Base-by-base conservation (phyloP, 1,140 invertebrate genomes). In the Aplysia californica region DNA sequence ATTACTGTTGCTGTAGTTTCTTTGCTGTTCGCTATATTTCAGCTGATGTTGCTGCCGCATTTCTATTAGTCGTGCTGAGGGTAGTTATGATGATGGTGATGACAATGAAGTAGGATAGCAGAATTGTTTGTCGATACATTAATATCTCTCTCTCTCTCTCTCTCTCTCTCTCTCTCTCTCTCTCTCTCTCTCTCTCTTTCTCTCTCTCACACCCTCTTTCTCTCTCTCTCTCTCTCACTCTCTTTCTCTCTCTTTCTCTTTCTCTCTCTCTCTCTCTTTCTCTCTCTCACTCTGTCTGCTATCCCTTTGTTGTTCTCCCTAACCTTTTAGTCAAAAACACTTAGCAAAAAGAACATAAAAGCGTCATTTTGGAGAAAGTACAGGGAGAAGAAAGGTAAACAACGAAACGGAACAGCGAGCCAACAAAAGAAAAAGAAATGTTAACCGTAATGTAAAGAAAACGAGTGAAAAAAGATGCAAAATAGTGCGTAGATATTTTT, bases 101-200 rank as follows among this genome's bases (percentile, higher is more conserved):
- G 44, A 50, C n/a, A n/a, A 50, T 50, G 44, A 50, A 15, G 44
- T 50, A 50, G 44, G n/a, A 15, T 15, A 50, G 15, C 15, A 50
- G 15, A n/a, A 50, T 50, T 68, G n/a, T 68, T 29, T 55, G 26
- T 70, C n/a, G 50, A n/a, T n/a, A n/a, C n/a, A n/a, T n/a, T n/a
- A n/a, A n/a, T n/a, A n/a, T n/a, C n/a, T n/a, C n/a, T n/a, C 38
- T 70, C 68, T 55, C 29, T 70, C 6, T 68, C 66, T 68, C n/a
- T 70, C 4, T 55, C 26, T 31, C 44, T 55, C 29, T 50, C n/a
- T 55, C 36, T 55, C 29, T 70, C n/a, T 55, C 44, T 70, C 29
- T 55, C 31, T 33, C 31, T 33, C 31, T 29, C 31, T 33, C 31
- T 33, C 23, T 33, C 31, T 33, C 61, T 33, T n/a, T n/a, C n/a